These are phyloP conservation scores for Phortica okadai DNA, from an alignment of 2,888 invertebrate genomes.

Conservation along the genomic window DNA sequence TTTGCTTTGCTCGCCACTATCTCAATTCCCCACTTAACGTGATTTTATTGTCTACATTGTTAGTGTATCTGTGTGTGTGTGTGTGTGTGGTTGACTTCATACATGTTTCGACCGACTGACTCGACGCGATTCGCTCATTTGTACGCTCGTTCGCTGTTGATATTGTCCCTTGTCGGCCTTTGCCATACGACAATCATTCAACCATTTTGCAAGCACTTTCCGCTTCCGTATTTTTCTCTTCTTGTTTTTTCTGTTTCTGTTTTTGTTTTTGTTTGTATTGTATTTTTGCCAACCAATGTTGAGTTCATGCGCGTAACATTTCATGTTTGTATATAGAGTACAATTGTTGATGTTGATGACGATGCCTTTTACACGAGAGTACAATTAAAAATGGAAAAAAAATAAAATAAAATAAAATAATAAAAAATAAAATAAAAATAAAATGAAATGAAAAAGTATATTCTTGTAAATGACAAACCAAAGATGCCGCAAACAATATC, in stretches of 20 bases:
- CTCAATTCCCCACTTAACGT: conserved; percentile 60
- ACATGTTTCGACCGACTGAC: neutral
- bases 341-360: conserved; percentile 8
- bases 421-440: conserved; percentile 1
- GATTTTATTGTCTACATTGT: conserved; percentile 61
- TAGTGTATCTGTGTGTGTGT: conserved; percentile 33
- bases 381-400: conserved; percentile 62
- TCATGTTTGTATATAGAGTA: conserved; percentile 3
- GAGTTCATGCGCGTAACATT: no score
- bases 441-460: conserved; percentile 18
- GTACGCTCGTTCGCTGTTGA: neutral
- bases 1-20: conserved; percentile 45
- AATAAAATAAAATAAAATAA: neutral
- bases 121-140: neutral
- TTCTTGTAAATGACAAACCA: conserved; percentile 61
- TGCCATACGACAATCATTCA: conserved; percentile 45
- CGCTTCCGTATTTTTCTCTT: conserved; percentile 51
- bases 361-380: conserved; percentile 61
- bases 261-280: conserved; percentile 42
- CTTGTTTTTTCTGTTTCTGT: conserved; percentile 40
- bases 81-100: conserved; percentile 36
- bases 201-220: conserved; percentile 45
- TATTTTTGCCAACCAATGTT: conserved; percentile 19
- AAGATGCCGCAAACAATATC: conserved; percentile 65
- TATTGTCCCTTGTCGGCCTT: conserved; percentile 22